A percentile compares a stretch with the other conserved stretches of the same genome.
Evolutionary conservation across 2,888 invertebrate species (phyloP).

Genomic region (Mystacides longicornis): DNA sequence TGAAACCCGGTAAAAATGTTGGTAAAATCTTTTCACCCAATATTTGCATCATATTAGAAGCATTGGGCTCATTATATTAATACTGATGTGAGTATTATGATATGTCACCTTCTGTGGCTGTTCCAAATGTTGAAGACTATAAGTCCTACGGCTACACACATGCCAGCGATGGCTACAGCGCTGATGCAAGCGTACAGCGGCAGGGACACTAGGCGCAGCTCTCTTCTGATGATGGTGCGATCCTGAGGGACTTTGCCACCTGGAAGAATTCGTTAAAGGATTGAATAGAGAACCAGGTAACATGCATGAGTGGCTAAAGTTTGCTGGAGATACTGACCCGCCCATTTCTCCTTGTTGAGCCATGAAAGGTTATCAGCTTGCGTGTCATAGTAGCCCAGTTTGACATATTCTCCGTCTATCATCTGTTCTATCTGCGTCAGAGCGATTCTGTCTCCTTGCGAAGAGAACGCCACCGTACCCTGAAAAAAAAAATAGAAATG

Average conservation of each 20-base stretch:
- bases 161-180: slow-evolving; percentile 81
- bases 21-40: too few species aligned
- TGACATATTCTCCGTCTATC: slow-evolving; percentile 87
- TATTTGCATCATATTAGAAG: too few species aligned
- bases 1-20: too few species aligned
- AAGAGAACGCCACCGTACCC: slow-evolving; percentile 97
- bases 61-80: too few species aligned
- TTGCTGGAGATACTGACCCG: slow-evolving; percentile 57
- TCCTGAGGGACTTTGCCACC: slow-evolving; percentile 91
- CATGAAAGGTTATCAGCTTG: slow-evolving; percentile 93
- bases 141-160: slow-evolving; percentile 74
- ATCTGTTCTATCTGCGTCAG: slow-evolving; percentile 97
- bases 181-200: slow-evolving; percentile 92
- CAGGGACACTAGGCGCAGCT: slow-evolving; percentile 78
- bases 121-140: slow-evolving; percentile 91
- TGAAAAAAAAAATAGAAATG: slow-evolving; percentile 38
- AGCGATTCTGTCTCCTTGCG: slow-evolving; percentile 97
- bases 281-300: too few species aligned
- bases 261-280: too few species aligned
- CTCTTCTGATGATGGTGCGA: slow-evolving; percentile 80
- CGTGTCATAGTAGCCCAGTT: slow-evolving; percentile 93
- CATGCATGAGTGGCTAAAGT: too few species aligned
- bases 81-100: too few species aligned
- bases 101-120: slow-evolving; percentile 77
- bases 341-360: slow-evolving; percentile 87